A percentile compares a stretch with the other conserved stretches of the same genome.
Evolutionary conservation across 2,797 vertebrate species (phyloP).

Genomic region (Eulemur coronatus): DNA sequence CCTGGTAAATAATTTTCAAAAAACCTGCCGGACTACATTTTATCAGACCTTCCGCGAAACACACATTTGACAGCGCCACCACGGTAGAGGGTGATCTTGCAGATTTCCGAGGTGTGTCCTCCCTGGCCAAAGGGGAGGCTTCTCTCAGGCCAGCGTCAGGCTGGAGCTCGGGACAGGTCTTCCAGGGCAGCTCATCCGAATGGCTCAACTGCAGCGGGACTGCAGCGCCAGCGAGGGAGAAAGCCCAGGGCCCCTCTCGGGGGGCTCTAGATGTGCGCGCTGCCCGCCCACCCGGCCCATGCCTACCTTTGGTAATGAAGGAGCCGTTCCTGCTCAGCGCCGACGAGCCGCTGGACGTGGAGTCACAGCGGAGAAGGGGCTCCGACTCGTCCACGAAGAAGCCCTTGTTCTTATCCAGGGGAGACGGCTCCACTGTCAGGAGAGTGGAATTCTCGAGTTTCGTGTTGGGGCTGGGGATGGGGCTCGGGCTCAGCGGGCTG

Average conservation of each 20-base stretch:
- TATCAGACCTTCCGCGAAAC: background rate
- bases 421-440: conserved; percentile 89
- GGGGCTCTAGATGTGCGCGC: background rate
- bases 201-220: background rate
- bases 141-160: background rate
- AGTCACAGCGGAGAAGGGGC: conserved; percentile 96
- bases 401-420: conserved; percentile 92
- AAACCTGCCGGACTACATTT: conserved; percentile 6
- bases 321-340: conserved; percentile 96
- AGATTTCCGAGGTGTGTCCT: background rate
- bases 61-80: background rate
- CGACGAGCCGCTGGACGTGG: conserved; percentile 97
- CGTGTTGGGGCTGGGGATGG: conserved; percentile 84
- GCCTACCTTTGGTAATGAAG: conserved; percentile 98
- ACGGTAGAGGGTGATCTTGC: background rate
- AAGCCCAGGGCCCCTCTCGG: fast-evolving
- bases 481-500: conserved; percentile 84
- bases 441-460: conserved; percentile 87
- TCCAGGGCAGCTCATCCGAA: background rate
- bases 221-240: background rate
- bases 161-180: background rate
- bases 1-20: conserved; percentile 52
- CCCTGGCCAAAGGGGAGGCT: fast-evolving
- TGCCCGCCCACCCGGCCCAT: too few relatives aligned
- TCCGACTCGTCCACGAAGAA: conserved; percentile 97